A percentile compares a stretch with the other conserved stretches of the same genome.
phyloP scores from a whole-genome alignment of 1,140 invertebrate genomes.

The Latrodectus geometricus region DNA sequence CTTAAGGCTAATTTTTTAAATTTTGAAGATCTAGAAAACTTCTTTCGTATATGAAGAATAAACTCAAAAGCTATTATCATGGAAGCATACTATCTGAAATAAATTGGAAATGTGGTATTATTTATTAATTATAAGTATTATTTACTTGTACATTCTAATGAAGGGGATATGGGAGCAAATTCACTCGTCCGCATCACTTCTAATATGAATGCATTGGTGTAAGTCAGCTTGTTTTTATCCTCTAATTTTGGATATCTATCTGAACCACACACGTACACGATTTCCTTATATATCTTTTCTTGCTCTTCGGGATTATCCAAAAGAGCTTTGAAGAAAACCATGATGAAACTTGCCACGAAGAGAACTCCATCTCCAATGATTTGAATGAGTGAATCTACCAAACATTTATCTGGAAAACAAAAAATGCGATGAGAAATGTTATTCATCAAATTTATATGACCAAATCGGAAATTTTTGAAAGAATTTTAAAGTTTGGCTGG shows the following conservation, averaged over 20 bases:
- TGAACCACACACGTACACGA: neutral
- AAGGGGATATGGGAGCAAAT: neutral
- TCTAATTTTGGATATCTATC: constrained; percentile 21
- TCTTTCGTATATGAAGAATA: too few species aligned
- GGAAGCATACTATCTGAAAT: too few species aligned
- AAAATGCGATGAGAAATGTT: too few species aligned
- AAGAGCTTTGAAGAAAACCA: neutral
- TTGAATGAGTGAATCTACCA: neutral
- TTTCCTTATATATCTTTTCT: constrained; percentile 22
- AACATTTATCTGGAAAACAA: neutral
- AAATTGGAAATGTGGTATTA: too few species aligned
- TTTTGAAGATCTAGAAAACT: too few species aligned
- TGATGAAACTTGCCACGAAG: neutral
- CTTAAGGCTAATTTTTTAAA: too few species aligned
- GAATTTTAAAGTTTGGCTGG: too few species aligned
- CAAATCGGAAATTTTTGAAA: too few species aligned
- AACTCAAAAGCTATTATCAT: too few species aligned
- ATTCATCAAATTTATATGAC: too few species aligned
- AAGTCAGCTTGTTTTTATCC: constrained; percentile 13
- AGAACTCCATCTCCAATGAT: constrained; percentile 15
- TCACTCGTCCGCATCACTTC: neutral
- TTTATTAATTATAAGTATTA: neutral
- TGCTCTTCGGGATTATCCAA: constrained; percentile 15
- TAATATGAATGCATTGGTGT: constrained; percentile 12
- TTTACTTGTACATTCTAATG: constrained; percentile 24